Conservation (phyloP, 2,797 vertebrate species). For the Dendrocincla fuliginosa region DNA sequence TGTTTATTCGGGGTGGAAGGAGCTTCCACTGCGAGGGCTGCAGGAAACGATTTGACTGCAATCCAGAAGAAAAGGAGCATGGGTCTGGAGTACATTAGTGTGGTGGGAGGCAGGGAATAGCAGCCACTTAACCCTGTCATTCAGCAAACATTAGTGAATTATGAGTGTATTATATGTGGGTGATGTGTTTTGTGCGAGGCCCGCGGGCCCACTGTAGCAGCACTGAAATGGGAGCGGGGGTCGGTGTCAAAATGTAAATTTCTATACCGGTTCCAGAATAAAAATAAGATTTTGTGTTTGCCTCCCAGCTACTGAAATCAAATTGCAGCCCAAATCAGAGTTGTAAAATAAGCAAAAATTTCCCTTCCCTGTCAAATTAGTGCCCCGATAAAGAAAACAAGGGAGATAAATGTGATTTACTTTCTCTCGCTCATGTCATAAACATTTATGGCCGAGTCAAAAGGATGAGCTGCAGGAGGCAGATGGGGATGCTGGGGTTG, state of each 20-base stretch:
- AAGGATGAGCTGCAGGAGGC: not conserved
- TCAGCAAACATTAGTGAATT: conserved; percentile 72
- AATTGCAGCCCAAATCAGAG: conserved; percentile 30
- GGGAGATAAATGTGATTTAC: conserved; percentile 65
- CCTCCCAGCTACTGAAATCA: conserved; percentile 57
- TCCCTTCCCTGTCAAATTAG: conserved; percentile 71
- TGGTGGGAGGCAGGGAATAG: conserved; percentile 67
- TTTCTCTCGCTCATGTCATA: conserved; percentile 31
- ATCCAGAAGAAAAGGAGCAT: conserved; percentile 44
- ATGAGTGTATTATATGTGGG: conserved; percentile 55
- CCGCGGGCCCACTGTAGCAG: conserved; percentile 2
- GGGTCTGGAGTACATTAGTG: conserved; percentile 69
- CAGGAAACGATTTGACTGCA: conserved; percentile 63
- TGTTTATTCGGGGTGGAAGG: conserved; percentile 39
- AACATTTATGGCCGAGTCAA: conserved; percentile 15
- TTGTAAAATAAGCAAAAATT: conserved; percentile 66
- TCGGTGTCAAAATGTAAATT: conserved; percentile 60
- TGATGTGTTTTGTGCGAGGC: conserved; percentile 27
- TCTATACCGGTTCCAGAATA: conserved; percentile 30
- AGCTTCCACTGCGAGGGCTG: conserved; percentile 21
- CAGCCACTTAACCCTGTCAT: conserved; percentile 74
- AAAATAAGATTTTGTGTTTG: conserved; percentile 46
- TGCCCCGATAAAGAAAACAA: conserved; percentile 64
- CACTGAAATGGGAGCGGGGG: not conserved
- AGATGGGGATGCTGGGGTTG: not conserved